These are phyloP conservation scores for Drosophila grimshawi DNA, from an alignment of 1,140 invertebrate genomes.

Conservation along the genomic window DNA sequence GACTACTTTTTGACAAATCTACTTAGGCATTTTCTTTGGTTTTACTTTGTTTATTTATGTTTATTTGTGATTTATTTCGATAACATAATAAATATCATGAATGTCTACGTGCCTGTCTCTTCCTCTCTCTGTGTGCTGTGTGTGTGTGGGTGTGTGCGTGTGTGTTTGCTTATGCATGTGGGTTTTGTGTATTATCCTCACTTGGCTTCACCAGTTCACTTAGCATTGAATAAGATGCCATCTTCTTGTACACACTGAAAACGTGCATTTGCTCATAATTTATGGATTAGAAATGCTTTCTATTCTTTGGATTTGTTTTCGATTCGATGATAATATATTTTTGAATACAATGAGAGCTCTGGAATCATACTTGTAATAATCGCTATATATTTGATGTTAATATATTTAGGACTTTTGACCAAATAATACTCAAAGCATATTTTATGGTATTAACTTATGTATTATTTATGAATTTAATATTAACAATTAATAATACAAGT, in stretches of 20 bases:
- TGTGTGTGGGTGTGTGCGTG: conserved; percentile 7
- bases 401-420: no score
- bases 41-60: conserved; percentile 80
- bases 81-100: conserved; percentile 76
- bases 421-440: no score
- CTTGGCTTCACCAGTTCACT: conserved; percentile 22
- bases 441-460: no score
- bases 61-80: conserved; percentile 83
- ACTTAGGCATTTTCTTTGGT: conserved; percentile 76
- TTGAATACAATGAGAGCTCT: no score
- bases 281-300: background rate
- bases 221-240: conserved; percentile 18
- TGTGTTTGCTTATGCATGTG: conserved; percentile 6
- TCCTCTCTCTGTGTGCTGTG: background rate
- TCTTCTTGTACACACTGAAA: conserved; percentile 29
- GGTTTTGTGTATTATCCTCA: conserved; percentile 29
- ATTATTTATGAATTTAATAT: no score
- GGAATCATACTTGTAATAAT: no score
- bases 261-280: background rate
- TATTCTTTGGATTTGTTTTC: background rate
- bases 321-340: background rate
- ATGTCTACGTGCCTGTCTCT: conserved; percentile 18
- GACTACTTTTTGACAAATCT: conserved; percentile 79
- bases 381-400: no score
- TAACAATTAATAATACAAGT: no score